These are phyloP conservation scores for Protophormia terraenovae DNA, from an alignment of 2,888 invertebrate genomes.

Conservation along the genomic window DNA sequence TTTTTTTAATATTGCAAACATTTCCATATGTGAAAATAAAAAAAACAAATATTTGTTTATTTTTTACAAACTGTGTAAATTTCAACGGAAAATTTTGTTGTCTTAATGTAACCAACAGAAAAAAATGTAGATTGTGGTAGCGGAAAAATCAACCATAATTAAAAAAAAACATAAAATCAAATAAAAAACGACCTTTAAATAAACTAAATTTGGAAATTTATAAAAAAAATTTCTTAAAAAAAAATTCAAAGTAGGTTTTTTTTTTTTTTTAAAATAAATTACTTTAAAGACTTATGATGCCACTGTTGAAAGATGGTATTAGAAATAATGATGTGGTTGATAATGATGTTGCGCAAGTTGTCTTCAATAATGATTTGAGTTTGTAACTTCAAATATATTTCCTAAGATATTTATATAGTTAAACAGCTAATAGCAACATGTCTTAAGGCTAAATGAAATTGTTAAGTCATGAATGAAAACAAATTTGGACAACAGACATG, in stretches of 20 bases:
- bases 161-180: neutral
- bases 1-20: neutral
- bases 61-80: slow-evolving; percentile 47
- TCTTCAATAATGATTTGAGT: slow-evolving; percentile 40
- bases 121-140: neutral
- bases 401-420: neutral
- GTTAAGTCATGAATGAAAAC: slow-evolving; percentile 64
- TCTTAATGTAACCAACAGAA: slow-evolving; percentile 2
- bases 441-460: slow-evolving; percentile 58
- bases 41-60: neutral
- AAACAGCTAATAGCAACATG: slow-evolving; percentile 24
- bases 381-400: slow-evolving; percentile 7
- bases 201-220: neutral
- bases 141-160: neutral
- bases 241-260: no score
- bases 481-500: slow-evolving; percentile 35
- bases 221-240: no score
- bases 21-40: neutral
- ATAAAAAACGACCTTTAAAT: slow-evolving; percentile 8
- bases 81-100: slow-evolving; percentile 45
- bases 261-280: no score
- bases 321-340: slow-evolving; percentile 55
- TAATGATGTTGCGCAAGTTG: slow-evolving; percentile 59
- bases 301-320: slow-evolving; percentile 31
- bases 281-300: no score